Evolutionary conservation across 2,797 vertebrate genomes (phyloP).

Genomic region (Anguilla pacifica): DNA sequence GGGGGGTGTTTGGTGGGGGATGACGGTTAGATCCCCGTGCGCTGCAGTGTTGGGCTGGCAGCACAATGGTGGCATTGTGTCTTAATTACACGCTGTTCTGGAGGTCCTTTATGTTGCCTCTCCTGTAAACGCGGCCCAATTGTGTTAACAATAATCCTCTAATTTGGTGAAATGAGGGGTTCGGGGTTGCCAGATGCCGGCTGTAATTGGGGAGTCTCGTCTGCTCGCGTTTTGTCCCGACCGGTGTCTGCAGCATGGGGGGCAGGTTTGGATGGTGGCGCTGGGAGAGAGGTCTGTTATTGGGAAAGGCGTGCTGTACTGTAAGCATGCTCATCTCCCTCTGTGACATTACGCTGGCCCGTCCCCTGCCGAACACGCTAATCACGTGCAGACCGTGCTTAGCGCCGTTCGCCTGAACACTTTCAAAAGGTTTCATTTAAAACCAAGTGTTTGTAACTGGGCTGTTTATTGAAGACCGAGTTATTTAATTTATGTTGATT

Average conservation of each 20-base stretch:
- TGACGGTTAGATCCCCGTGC: neutral
- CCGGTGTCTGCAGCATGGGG: neutral
- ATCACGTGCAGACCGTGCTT: neutral
- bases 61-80: constrained; percentile 26
- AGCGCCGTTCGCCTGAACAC: neutral
- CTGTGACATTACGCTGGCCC: neutral
- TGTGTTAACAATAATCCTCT: constrained; percentile 18
- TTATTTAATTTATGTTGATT: neutral
- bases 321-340: neutral
- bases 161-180: constrained; percentile 4
- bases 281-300: neutral
- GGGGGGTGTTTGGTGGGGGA: neutral
- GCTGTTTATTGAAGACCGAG: neutral
- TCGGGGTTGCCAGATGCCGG: neutral
- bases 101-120: constrained; percentile 7
- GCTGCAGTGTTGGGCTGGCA: neutral
- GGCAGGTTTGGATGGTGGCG: neutral
- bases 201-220: neutral
- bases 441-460: neutral
- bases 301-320: neutral
- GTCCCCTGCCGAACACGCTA: neutral
- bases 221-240: neutral
- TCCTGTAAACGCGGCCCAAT: neutral
- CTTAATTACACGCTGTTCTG: constrained; percentile 17
- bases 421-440: neutral